Evolutionary conservation across 2,888 invertebrate genomes (phyloP).

Genomic region (Pristionchus fissidentatus): DNA sequence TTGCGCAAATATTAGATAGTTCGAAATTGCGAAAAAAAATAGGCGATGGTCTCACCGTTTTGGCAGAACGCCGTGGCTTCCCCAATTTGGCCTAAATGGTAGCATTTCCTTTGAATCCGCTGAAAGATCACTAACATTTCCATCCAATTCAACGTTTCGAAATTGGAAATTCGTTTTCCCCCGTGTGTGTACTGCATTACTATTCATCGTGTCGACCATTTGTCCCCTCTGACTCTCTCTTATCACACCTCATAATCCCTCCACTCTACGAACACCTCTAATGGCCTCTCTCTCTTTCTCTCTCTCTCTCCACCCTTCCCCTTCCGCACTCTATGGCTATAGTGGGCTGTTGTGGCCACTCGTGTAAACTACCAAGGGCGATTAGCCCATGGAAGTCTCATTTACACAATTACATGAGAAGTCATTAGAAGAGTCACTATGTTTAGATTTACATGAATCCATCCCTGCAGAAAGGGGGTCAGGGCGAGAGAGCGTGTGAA

Average conservation of each 20-base stretch:
- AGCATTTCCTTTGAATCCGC: not conserved
- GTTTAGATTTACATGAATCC: too few relatives aligned
- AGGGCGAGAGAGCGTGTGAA: too few relatives aligned
- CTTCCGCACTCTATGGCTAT: conserved; percentile 9
- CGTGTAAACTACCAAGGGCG: conserved; percentile 27
- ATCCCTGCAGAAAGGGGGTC: too few relatives aligned
- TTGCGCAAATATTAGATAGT: not conserved
- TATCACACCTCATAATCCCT: conserved; percentile 17
- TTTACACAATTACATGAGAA: too few relatives aligned
- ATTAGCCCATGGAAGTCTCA: too few relatives aligned
- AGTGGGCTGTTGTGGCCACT: not conserved
- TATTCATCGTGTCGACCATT: not conserved
- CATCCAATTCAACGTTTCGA: not conserved
- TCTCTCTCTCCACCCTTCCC: not conserved
- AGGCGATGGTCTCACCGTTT: too few relatives aligned
- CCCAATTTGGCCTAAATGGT: too few relatives aligned
- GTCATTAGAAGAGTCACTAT: too few relatives aligned
- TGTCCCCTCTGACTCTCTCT: not conserved
- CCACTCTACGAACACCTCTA: conserved; percentile 28
- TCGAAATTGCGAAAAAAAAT: too few relatives aligned
- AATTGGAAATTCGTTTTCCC: not conserved
- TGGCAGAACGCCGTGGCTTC: too few relatives aligned
- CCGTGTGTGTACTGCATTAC: too few relatives aligned
- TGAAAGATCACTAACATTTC: not conserved
- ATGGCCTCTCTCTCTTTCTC: conserved; percentile 4